Evolutionary conservation across 2,888 invertebrate genomes (phyloP).

Genomic region (Lucinisca nassula): DNA sequence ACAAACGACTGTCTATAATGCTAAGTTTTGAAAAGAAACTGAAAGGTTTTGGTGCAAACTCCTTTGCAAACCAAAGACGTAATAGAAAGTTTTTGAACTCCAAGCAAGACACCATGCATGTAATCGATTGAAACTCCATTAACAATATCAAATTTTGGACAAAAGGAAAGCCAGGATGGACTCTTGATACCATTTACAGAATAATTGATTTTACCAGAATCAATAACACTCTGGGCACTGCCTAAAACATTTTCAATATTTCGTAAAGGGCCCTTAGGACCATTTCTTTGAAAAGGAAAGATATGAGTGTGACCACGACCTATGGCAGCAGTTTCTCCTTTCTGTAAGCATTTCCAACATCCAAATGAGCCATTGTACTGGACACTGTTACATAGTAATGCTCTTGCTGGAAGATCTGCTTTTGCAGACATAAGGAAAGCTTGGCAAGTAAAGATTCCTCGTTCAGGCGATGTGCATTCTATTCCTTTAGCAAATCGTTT

Average conservation of each 20-base stretch:
- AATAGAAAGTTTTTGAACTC: conserved; percentile 57
- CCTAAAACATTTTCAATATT: not conserved
- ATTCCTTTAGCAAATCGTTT: conserved; percentile 31
- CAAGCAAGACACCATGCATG: conserved; percentile 61
- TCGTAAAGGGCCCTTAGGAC: conserved; percentile 40
- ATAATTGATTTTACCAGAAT: not conserved
- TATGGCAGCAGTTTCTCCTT: conserved; percentile 17
- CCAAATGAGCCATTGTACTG: conserved; percentile 52
- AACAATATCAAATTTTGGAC: conserved; percentile 24
- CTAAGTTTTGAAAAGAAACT: conserved; percentile 17
- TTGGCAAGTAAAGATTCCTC: conserved; percentile 13
- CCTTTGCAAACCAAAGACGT: conserved; percentile 45
- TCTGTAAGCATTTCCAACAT: conserved; percentile 56
- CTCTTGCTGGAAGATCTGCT: conserved; percentile 43
- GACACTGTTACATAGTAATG: conserved; percentile 43
- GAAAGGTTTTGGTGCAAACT: conserved; percentile 24
- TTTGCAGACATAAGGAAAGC: conserved; percentile 42
- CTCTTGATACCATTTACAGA: conserved; percentile 12
- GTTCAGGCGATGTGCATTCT: conserved; percentile 5
- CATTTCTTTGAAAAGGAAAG: conserved; percentile 38
- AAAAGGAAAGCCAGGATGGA: not conserved
- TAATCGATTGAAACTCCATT: conserved; percentile 55
- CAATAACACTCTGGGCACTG: conserved; percentile 7
- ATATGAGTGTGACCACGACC: conserved; percentile 52
- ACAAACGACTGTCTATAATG: not conserved